These are phyloP conservation scores for Ginglymostoma cirratum DNA, from an alignment of 2,113 vertebrate genomes.

Conservation along the genomic window DNA sequence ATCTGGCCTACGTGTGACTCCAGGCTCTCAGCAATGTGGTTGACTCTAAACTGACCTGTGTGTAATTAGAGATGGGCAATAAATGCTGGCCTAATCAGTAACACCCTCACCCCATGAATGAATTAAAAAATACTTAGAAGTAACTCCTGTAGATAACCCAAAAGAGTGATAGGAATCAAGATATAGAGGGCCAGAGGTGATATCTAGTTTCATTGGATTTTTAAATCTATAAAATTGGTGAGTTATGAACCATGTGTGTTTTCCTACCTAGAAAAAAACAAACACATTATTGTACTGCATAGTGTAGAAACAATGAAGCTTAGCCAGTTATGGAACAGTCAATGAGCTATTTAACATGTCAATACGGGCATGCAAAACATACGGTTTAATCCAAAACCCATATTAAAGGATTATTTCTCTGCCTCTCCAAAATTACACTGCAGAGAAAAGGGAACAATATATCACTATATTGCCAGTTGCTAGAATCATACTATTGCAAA, in stretches of 20 bases:
- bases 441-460: not conserved
- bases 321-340: not conserved
- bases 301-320: not conserved
- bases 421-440: not conserved
- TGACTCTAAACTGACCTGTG: too few species aligned
- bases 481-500: not conserved
- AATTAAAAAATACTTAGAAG: too few species aligned
- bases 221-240: not conserved
- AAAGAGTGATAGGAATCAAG: not conserved
- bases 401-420: not conserved
- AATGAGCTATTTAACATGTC: not conserved
- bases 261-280: not conserved
- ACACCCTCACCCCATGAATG: too few species aligned
- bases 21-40: too few species aligned
- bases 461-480: not conserved
- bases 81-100: too few species aligned
- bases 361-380: not conserved
- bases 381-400: not conserved
- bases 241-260: not conserved
- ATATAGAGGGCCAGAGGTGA: not conserved
- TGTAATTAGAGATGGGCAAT: too few species aligned
- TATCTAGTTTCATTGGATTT: not conserved
- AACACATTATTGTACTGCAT: not conserved
- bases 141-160: not conserved
- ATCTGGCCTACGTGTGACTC: too few species aligned